These are phyloP conservation scores for Acanthosepion esculentum DNA, from an alignment of 2,888 invertebrate species.

Conservation along the genomic window DNA sequence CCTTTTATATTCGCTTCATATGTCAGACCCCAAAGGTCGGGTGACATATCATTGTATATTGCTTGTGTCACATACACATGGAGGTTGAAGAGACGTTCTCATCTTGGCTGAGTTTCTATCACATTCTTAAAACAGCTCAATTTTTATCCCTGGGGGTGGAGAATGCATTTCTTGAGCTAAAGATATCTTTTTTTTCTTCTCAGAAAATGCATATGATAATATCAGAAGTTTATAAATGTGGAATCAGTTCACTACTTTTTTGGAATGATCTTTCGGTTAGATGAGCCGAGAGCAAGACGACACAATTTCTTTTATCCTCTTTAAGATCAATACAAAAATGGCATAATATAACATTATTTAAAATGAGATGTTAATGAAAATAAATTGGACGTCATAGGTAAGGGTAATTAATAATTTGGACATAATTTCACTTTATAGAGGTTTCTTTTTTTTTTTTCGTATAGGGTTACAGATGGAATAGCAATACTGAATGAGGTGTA, in stretches of 20 bases:
- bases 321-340: neutral
- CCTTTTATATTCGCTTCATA: too few relatives aligned
- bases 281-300: neutral
- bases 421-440: too few relatives aligned
- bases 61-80: neutral
- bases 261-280: neutral
- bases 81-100: neutral
- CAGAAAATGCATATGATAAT: neutral
- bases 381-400: too few relatives aligned
- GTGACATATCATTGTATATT: too few relatives aligned
- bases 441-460: too few relatives aligned
- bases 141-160: neutral
- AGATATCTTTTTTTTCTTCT: neutral
- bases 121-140: neutral
- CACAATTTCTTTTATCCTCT: neutral
- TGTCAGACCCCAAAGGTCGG: too few relatives aligned
- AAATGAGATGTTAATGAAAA: neutral
- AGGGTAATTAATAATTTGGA: too few relatives aligned
- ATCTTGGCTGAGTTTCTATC: neutral
- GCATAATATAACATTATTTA: too few relatives aligned
- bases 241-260: neutral
- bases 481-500: too few relatives aligned
- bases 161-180: neutral
- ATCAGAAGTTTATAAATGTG: neutral
- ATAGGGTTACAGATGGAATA: too few relatives aligned